Base-by-base conservation (phyloP, 2,113 vertebrate species). In the Patagioenas fasciata region DNA sequence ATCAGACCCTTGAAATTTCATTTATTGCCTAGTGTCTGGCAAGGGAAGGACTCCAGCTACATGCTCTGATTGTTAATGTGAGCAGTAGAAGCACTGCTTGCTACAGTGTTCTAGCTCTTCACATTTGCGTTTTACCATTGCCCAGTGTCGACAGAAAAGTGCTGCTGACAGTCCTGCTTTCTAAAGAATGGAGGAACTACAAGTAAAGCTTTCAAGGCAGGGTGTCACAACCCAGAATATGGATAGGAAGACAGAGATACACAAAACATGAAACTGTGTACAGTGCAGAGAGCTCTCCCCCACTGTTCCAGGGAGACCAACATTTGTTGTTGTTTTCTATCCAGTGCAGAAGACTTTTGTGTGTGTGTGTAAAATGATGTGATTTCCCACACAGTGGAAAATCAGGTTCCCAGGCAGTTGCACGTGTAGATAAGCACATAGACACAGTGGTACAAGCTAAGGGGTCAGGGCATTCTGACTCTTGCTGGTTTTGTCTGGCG, bases 1-100 rank as follows among this genome's bases (percentile, higher is more conserved):
- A 84, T 72, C 60, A 88, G 84, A 91, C 72, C 81, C 57, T 91
- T 95, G 86, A 91, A 97, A 94, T 94, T 91, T 75, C 89, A 88
- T 96, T 96, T 92, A 65, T 91, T 31, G n/a, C 72, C 42, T 65
- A 28, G 31, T 90, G 44, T 84, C 71, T 84, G 64, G 69, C 81
- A 88, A 79, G 36, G 40, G 53, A 91, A 88, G 58, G 56, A 90
- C 72, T 36, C 42, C 42, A 57, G 72, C 38, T 93, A 81, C 82
- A 78, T 88, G 82, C 44, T 84, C 69, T 72, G 82, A 19, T 44
- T 96, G 64, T 65, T 90, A 84, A 96, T 86, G 51, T 0, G 5
- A 70, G 47, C 42, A 94, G 58, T 5, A 71, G 67, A 75, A 82
- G 29, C n/a, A 44, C 47, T 80, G 25, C 60, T 64, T 2, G 2